Evolutionary conservation across 2,113 vertebrate genomes (phyloP), one percentile per base, ranked within the genome.

Genomic region (Platysteira castanea): DNA sequence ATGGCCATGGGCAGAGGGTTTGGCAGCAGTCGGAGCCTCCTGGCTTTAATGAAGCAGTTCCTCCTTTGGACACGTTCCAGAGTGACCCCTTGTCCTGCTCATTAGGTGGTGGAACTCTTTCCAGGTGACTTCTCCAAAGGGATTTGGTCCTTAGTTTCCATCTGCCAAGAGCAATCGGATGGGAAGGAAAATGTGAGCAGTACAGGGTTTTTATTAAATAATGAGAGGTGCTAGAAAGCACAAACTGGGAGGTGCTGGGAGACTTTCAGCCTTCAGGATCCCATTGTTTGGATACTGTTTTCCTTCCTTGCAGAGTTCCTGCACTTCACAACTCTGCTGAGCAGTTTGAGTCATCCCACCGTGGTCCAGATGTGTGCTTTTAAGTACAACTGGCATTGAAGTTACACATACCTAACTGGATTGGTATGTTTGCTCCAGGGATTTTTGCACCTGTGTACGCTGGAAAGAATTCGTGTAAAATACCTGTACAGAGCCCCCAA

Each of bases 381-480:
- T 59, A 73, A 90, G 95, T 74, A 16, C 88, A 35, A 74, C 96
- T 97, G 95, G 96, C 96, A 89, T 8, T 76, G 75, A 87, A 84
- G 87, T 83, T n/a, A 17, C 93, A 93, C 96, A 65, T 97, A 96
- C 96, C 96, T 97, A 84, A 97, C 61, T 21, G 7, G 7, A 73
- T 95, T 42, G 93, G 96, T 96, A 95, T 97, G 97, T 92, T 92
- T 90, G 97, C 97, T 93, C 59, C 10, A 81, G 95, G 97, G 93
- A 23, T 18, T 23, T 59, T 28, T 96, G 95, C 97, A 98, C 98
- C 98, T 98, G 98, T 94, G 96, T 95, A 61, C 59, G 77, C 96
- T 85, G 92, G 92, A 93, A 96, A 84, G 95, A 54, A 76, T 97
- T 92, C 82, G 92, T 22, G 39, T 96, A 85, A 89, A 94, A 95